Base-by-base conservation (phyloP, 2,797 vertebrate species). In the Sparus aurata region DNA sequence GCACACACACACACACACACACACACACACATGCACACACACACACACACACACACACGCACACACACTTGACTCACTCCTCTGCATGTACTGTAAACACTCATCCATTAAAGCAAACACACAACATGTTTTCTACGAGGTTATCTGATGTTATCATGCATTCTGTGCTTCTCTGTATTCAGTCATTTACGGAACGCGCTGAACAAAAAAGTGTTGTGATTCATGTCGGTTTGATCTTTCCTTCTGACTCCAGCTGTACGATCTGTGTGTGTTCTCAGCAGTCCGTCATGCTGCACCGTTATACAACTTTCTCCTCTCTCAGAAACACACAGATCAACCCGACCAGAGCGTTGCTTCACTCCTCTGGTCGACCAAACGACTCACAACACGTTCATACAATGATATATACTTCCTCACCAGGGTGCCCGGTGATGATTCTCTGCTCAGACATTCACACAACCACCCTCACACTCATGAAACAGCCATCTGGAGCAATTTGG, bases 81-180 rank as follows among this genome's bases (percentile, higher is more conserved):
- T 50, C 3, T 45, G 13, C 9, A 47, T 16, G 16, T 45, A 23
- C 5, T 41, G 25, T 1, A 43, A n/a, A 2, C 10, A 45, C 2
- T 67, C 41, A 61, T 76, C 68, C 68, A 74, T 63, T 49, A 52
- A 81, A 50, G 49, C 0, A 45, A 49, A 66, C 20, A 54, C 20
- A 27, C 5, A 79, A 69, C 54, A 69, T 0, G 54, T 30, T 50
- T 15, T 43, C 46, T 53, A 23, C 13, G 3, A 8, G 71, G 47
- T 25, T 49, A 59, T 78, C 25, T 64, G 27, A 43, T 60, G 0
- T 23, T 41, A 58, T 64, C 47, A 0, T 12, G 47, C 67, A 74
- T 64, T 52, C 27, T 16, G 25, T 2, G 11, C 38, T 60, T 12
- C 22, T 57, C 3, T 25, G 6, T 18, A 20, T 53, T 62, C 25